A percentile compares a stretch with the other conserved stretches of the same genome.
Evolutionary conservation across 2,797 vertebrate genomes (phyloP).

Genomic region (Myoxocephalus aenaeus): DNA sequence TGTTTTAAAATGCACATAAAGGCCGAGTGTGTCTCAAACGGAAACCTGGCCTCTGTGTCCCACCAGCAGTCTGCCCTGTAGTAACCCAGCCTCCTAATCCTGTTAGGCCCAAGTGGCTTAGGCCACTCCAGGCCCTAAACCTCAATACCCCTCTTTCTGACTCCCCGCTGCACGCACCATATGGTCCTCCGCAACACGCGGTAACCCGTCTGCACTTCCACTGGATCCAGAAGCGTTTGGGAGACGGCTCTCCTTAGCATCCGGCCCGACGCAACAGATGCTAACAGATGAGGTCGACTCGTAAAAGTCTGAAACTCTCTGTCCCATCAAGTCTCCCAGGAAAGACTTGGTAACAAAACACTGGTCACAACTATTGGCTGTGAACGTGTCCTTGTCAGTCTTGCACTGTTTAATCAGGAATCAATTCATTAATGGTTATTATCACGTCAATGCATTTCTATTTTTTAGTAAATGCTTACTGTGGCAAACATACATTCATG

Average conservation of each 20-base stretch:
- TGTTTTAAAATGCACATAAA: conserved; percentile 47
- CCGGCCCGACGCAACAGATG: background rate
- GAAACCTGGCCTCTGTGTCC: conserved; percentile 54
- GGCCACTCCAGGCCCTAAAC: conserved; percentile 72
- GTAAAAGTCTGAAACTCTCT: too few species aligned
- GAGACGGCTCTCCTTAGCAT: background rate
- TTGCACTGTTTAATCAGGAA: too few species aligned
- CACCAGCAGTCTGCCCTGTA: conserved; percentile 66
- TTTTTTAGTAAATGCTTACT: too few species aligned
- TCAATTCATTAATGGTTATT: too few species aligned
- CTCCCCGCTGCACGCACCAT: conserved; percentile 62
- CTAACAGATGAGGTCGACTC: too few species aligned
- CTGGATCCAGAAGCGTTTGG: background rate
- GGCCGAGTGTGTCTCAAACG: conserved; percentile 16
- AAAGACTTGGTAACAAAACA: too few species aligned
- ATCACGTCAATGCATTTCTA: too few species aligned
- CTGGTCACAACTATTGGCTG: too few species aligned
- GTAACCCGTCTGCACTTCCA: conserved; percentile 53
- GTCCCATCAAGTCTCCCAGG: too few species aligned
- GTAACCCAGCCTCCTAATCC: conserved; percentile 81
- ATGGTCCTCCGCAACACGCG: conserved; percentile 54
- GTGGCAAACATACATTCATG: too few species aligned
- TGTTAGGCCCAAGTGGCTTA: conserved; percentile 83
- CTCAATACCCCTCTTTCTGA: conserved; percentile 74
- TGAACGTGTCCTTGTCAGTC: too few species aligned